Conservation (phyloP, 2,113 vertebrate genomes). For the Chaenogobius annularis region DNA sequence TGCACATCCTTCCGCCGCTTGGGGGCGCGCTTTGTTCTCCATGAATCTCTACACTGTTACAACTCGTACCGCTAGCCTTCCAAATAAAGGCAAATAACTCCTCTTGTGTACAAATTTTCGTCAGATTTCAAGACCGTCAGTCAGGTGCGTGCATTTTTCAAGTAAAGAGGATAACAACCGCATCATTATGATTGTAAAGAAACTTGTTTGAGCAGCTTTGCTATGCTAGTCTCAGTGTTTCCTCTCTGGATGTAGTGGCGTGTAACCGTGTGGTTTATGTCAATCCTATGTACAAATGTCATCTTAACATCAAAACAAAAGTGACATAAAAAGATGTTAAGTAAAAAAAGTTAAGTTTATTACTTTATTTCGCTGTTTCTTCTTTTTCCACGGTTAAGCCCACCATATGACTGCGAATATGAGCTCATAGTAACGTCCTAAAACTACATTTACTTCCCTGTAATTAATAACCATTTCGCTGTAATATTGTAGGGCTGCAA, state of each 20-base stretch:
- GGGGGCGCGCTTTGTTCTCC: background rate
- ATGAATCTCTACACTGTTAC: background rate
- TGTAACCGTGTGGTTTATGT: background rate
- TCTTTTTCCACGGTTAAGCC: too few species aligned
- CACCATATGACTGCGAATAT: too few species aligned
- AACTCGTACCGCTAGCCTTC: background rate
- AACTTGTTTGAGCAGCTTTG: background rate
- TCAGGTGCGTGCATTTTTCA: background rate
- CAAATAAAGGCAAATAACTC: background rate
- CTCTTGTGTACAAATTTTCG: background rate
- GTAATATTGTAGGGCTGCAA: too few species aligned
- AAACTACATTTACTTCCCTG: too few species aligned
- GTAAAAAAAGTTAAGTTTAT: too few species aligned
- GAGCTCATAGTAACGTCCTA: too few species aligned
- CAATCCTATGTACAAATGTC: background rate
- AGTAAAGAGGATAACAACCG: background rate
- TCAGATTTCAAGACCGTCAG: background rate
- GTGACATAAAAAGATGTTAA: too few species aligned
- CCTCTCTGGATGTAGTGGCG: background rate
- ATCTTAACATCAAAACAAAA: background rate
- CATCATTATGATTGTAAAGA: background rate
- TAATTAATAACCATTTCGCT: too few species aligned
- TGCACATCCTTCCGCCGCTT: background rate
- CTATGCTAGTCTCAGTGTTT: background rate
- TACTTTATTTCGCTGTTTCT: too few species aligned